A percentile compares a stretch with the other conserved stretches of the same genome.
These are phyloP conservation scores for Numida meleagris DNA, from an alignment of 2,113 vertebrate genomes.

Conservation along the genomic window DNA sequence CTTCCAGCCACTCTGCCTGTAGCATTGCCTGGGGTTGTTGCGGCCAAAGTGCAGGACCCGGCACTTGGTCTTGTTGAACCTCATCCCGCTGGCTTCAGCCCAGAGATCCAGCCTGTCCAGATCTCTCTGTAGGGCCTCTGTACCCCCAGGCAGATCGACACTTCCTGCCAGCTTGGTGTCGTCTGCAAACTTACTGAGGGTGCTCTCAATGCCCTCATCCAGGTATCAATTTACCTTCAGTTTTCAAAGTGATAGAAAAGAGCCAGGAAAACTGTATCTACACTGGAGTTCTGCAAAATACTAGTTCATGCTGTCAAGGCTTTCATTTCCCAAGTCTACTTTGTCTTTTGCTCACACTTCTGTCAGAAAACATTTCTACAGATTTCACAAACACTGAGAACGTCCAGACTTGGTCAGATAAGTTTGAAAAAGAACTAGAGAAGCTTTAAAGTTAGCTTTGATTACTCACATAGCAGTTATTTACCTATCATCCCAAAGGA, in stretches of 20 bases:
- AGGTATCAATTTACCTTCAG: too few relatives aligned
- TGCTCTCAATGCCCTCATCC: too few relatives aligned
- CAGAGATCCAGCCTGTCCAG: too few relatives aligned
- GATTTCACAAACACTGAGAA: background rate
- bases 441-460: background rate
- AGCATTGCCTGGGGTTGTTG: too few relatives aligned
- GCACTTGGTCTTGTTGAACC: too few relatives aligned
- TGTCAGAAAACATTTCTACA: background rate
- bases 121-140: too few relatives aligned
- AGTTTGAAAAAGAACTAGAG: background rate
- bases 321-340: background rate
- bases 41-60: too few relatives aligned
- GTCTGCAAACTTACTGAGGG: too few relatives aligned
- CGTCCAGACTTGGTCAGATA: background rate
- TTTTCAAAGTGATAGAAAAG: background rate
- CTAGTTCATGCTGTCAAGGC: background rate
- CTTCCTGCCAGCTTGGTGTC: too few relatives aligned
- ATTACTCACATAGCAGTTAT: background rate
- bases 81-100: too few relatives aligned
- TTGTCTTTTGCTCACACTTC: background rate
- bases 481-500: background rate
- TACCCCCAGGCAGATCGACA: too few relatives aligned
- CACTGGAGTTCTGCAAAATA: background rate
- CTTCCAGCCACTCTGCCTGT: too few relatives aligned
- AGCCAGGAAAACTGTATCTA: background rate